Evolutionary conservation across 2,888 invertebrate species (phyloP).

Genomic region (Cordylochernes scorpioides): DNA sequence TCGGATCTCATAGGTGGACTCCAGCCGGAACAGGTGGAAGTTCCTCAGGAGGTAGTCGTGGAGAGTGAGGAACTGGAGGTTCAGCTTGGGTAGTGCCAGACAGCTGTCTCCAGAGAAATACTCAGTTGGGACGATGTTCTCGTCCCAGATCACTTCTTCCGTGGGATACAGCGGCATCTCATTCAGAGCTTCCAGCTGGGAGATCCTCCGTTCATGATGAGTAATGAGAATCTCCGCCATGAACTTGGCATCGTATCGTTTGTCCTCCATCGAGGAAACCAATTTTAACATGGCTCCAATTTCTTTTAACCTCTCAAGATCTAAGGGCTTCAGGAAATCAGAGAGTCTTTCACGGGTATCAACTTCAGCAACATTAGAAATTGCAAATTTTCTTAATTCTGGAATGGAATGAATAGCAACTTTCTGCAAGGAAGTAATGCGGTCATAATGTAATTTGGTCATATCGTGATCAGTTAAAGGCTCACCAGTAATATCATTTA

Average conservation of each 20-base stretch:
- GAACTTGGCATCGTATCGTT: slow-evolving; percentile 33
- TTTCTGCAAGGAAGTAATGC: slow-evolving; percentile 69
- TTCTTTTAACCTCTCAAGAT: slow-evolving; percentile 47
- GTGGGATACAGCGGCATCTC: slow-evolving; percentile 96
- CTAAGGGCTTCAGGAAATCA: slow-evolving; percentile 53
- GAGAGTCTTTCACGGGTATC: slow-evolving; percentile 55
- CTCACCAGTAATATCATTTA: slow-evolving; percentile 83
- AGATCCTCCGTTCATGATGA: slow-evolving; percentile 52
- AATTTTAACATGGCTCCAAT: slow-evolving; percentile 66
- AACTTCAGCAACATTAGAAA: slow-evolving; percentile 82
- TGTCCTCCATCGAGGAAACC: slow-evolving; percentile 38
- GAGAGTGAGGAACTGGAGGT: slow-evolving; percentile 85
- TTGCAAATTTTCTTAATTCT: slow-evolving; percentile 52
- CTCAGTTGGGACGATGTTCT: slow-evolving; percentile 89
- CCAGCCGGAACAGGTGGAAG: slow-evolving; percentile 84
- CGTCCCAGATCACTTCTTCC: slow-evolving; percentile 94
- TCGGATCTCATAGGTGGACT: slow-evolving; percentile 93
- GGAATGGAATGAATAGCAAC: slow-evolving; percentile 76
- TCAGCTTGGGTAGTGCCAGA: slow-evolving; percentile 81
- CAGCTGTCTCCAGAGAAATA: slow-evolving; percentile 88
- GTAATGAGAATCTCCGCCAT: slow-evolving; percentile 46
- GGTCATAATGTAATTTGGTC: slow-evolving; percentile 70
- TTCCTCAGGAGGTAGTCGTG: slow-evolving; percentile 92
- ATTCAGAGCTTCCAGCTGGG: slow-evolving; percentile 78
- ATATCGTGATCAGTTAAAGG: slow-evolving; percentile 77